phyloP scores from a whole-genome alignment of 2,888 invertebrate genomes.

The Spodoptera littoralis region DNA sequence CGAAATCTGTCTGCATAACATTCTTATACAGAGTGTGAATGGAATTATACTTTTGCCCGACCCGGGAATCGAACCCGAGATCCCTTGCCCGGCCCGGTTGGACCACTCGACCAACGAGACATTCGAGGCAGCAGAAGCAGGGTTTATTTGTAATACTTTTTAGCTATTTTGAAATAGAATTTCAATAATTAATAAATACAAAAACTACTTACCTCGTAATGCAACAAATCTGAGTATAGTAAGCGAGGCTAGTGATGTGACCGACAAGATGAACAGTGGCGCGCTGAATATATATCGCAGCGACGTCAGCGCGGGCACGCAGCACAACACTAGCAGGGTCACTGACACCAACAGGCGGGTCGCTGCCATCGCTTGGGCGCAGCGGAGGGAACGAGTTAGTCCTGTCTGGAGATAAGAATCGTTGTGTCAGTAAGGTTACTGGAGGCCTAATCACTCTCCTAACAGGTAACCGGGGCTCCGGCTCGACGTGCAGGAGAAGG shows the following conservation, averaged over 20 bases:
- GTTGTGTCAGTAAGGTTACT: no score
- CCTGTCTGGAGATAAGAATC: slow-evolving; percentile 65
- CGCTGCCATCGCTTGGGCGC: slow-evolving; percentile 72
- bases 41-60: no score
- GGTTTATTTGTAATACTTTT: no score
- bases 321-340: slow-evolving; percentile 52
- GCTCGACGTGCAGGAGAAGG: no score
- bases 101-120: no score
- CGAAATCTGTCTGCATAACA: no score
- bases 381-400: slow-evolving; percentile 72
- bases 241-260: slow-evolving; percentile 61
- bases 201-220: slow-evolving; percentile 66
- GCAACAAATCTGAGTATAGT: slow-evolving; percentile 64
- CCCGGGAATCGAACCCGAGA: no score
- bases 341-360: slow-evolving; percentile 63
- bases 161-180: background rate
- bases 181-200: background rate
- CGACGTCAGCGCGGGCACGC: slow-evolving; percentile 56
- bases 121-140: no score
- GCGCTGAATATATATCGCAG: slow-evolving; percentile 70
- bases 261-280: slow-evolving; percentile 68
- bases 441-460: no score
- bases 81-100: no score
- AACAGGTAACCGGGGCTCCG: no score
- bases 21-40: no score